Percentiles rank a stretch among this genome's conserved stretches.
These are phyloP conservation scores for Tetragnatha versicolor DNA, from an alignment of 1,140 invertebrate genomes.

Conservation along the genomic window DNA sequence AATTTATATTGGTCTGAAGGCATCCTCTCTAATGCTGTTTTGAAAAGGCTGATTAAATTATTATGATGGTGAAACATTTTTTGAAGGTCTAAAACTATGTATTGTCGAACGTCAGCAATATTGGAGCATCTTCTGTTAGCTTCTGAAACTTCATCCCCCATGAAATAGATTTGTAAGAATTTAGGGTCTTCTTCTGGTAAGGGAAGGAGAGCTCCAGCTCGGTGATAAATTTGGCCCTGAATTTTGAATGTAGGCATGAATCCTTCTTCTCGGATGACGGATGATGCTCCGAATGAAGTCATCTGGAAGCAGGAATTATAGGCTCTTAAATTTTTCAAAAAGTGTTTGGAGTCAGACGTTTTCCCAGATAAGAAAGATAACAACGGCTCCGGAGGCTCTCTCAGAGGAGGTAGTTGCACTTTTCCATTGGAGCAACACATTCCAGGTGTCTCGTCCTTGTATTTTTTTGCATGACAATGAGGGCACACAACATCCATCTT, in stretches of 20 bases:
- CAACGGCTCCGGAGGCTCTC: background rate
- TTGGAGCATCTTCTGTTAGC: too few relatives aligned
- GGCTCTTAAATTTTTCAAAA: background rate
- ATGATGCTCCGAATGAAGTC: conserved; percentile 5
- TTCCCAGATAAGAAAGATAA: background rate
- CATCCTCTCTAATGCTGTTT: too few relatives aligned
- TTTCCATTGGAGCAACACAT: conserved; percentile 1
- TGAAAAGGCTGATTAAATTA: too few relatives aligned
- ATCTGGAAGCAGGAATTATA: conserved; percentile 21
- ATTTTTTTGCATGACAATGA: background rate
- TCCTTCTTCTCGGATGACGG: too few relatives aligned
- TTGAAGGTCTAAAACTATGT: too few relatives aligned
- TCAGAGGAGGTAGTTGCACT: background rate
- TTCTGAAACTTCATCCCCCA: too few relatives aligned
- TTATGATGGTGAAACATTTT: too few relatives aligned
- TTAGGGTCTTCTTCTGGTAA: too few relatives aligned
- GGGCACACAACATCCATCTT: background rate
- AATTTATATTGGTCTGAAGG: too few relatives aligned
- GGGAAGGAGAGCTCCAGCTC: background rate
- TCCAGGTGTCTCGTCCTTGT: background rate
- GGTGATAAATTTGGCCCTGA: conserved; percentile 34
- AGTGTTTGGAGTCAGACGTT: background rate
- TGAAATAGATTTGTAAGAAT: too few relatives aligned
- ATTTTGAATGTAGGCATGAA: conserved; percentile 1
- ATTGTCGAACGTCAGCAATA: too few relatives aligned